These are phyloP conservation scores for Calosoma granatense DNA, from an alignment of 1,140 invertebrate species.

Conservation along the genomic window DNA sequence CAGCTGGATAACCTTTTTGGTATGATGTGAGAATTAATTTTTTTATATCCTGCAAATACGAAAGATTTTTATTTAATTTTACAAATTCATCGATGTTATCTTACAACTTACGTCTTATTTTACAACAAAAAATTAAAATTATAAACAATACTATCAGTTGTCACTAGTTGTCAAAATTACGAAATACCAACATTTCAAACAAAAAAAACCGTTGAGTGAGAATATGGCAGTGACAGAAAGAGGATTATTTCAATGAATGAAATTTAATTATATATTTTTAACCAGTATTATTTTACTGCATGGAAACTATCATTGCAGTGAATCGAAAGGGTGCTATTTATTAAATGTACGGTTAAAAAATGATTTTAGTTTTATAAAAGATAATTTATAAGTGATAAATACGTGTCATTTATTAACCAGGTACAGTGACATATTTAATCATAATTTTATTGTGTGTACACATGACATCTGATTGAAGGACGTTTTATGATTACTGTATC, in stretches of 20 bases:
- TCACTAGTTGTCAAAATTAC: background rate
- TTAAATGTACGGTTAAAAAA: background rate
- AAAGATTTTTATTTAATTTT: too few species aligned
- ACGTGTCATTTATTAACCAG: constrained; percentile 6
- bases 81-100: too few species aligned
- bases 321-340: background rate
- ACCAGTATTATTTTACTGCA: background rate
- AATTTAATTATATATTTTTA: constrained; percentile 1
- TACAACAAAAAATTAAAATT: too few species aligned
- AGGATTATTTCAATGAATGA: background rate
- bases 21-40: too few species aligned
- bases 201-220: background rate
- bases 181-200: background rate
- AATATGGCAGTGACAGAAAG: constrained; percentile 1
- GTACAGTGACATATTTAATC: background rate
- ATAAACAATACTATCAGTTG: too few species aligned
- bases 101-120: too few species aligned
- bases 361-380: too few species aligned
- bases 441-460: background rate
- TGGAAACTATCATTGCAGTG: background rate
- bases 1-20: too few species aligned
- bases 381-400: background rate
- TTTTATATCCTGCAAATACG: too few species aligned
- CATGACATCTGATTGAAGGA: background rate
- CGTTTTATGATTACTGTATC: too few species aligned